Conservation (phyloP, 2,888 invertebrate species). For the Cremastinae sp. region DNA sequence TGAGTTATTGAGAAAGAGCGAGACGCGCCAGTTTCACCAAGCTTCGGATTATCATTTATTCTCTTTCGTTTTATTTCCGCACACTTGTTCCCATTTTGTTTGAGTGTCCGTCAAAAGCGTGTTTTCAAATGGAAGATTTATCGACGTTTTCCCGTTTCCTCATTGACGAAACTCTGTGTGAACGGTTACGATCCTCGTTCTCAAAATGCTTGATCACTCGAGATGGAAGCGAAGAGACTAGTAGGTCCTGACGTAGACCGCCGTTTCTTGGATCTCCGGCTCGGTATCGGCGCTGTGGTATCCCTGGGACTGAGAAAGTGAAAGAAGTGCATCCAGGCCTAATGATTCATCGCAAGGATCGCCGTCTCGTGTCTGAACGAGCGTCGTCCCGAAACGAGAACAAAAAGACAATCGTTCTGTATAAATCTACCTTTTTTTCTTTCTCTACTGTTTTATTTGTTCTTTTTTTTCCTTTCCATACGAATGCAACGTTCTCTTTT, state of each 20-base stretch:
- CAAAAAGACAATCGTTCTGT: constrained; percentile 56
- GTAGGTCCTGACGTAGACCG: constrained; percentile 74
- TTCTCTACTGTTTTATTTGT: not conserved
- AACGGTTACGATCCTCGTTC: not conserved
- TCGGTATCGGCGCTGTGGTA: constrained; percentile 75
- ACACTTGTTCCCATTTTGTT: constrained; percentile 9
- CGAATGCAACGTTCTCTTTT: not conserved
- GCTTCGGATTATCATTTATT: constrained; percentile 9
- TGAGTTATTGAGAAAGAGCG: too few species aligned
- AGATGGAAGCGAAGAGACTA: constrained; percentile 57
- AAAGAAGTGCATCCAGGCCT: constrained; percentile 78
- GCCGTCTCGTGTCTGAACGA: constrained; percentile 64
- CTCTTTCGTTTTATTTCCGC: constrained; percentile 1
- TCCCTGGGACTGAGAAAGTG: constrained; percentile 77
- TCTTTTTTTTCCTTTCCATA: not conserved
- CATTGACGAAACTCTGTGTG: not conserved
- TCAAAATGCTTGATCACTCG: not conserved
- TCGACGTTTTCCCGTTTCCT: constrained; percentile 9
- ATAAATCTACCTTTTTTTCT: constrained; percentile 22
- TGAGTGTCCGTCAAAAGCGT: not conserved
- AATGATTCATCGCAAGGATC: constrained; percentile 73
- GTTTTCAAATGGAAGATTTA: constrained; percentile 11
- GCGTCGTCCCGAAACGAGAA: constrained; percentile 43
- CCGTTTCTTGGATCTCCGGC: constrained; percentile 73
- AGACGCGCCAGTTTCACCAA: constrained; percentile 31